Evolutionary conservation across 1,140 invertebrate genomes (phyloP), one percentile per base, ranked within the genome.

Genomic region (Bombus vancouverensis): DNA sequence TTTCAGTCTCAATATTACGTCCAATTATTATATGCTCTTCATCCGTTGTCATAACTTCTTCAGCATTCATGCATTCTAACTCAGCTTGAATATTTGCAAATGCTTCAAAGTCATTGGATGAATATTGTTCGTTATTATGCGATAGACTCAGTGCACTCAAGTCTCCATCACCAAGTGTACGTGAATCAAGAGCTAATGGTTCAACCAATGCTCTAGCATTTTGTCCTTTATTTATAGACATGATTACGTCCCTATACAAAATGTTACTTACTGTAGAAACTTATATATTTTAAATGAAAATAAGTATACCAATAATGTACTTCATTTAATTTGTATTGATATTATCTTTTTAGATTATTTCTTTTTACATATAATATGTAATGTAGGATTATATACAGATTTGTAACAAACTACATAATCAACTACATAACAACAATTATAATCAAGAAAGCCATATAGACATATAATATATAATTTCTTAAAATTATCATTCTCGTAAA

Each of bases 71-170:
- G 22, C 93, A 94, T 77, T 95, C 95, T 34, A 95, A 89, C 83
- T 95, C 95, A 1, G 94, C 93, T 90, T 95, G 93, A 83, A 95
- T 95, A 78, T 94, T 94, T 15, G 93, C 94, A 66, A 95, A 90
- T 13, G 93, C 92, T 81, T 95, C 95, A 89, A 95, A 95, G 37
- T 95, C 94, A 73, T 88, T 92, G 2, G 93, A 81, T 0, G 87
- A 72, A 83, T 94, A 95, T 65, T 93, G 92, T 72, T 94, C 94
- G 5, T 79, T 73, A 57, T 42, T 92, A 28, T 93, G 90, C 3
- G 93, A 86, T 22, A 95, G 75, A 73, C 88, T 91, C 47, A 95
- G 85, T 79, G 92, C 92, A 73, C 91, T 93, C 1, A 95, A 85
- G 70, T 95, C 95, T 10, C 88, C 91, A 44, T 95, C 94, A 0